Evolutionary conservation across 1,140 invertebrate genomes (phyloP).

Genomic region (Manduca sexta): DNA sequence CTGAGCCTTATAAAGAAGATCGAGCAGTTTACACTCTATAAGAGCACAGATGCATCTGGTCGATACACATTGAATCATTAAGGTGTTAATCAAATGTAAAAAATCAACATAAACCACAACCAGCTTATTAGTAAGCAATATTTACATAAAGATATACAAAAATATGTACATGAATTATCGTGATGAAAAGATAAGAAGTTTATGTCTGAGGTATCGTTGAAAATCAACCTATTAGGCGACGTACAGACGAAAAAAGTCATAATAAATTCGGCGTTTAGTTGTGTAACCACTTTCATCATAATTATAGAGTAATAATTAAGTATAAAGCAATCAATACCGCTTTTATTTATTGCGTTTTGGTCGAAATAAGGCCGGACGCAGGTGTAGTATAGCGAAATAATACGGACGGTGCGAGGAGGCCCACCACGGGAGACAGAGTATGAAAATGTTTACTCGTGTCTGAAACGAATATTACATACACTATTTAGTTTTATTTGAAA

Average conservation of each 20-base stretch:
- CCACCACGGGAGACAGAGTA: background rate
- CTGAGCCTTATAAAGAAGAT: too few relatives aligned
- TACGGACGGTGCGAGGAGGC: constrained; percentile 40
- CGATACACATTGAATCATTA: too few relatives aligned
- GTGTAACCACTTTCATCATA: constrained; percentile 9
- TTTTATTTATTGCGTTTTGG: constrained; percentile 50
- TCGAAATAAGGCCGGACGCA: constrained; percentile 59
- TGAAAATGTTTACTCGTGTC: constrained; percentile 21
- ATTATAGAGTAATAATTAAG: constrained; percentile 32
- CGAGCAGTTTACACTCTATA: too few relatives aligned
- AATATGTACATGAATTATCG: too few relatives aligned
- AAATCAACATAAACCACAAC: too few relatives aligned
- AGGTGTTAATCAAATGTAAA: too few relatives aligned
- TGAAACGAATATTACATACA: constrained; percentile 11
- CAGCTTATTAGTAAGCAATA: too few relatives aligned
- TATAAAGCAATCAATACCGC: constrained; percentile 39
- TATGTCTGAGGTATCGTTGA: background rate
- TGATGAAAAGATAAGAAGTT: too few relatives aligned
- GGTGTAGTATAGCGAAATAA: constrained; percentile 36
- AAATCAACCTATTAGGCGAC: background rate
- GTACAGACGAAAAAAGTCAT: background rate
- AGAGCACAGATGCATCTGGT: too few relatives aligned
- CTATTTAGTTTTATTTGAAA: background rate
- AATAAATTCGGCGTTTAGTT: background rate
- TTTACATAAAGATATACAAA: background rate